A percentile compares a stretch with the other conserved stretches of the same genome.
phyloP scores from a whole-genome alignment of 1,140 invertebrate genomes.

The Philopotamus ludificatus region DNA sequence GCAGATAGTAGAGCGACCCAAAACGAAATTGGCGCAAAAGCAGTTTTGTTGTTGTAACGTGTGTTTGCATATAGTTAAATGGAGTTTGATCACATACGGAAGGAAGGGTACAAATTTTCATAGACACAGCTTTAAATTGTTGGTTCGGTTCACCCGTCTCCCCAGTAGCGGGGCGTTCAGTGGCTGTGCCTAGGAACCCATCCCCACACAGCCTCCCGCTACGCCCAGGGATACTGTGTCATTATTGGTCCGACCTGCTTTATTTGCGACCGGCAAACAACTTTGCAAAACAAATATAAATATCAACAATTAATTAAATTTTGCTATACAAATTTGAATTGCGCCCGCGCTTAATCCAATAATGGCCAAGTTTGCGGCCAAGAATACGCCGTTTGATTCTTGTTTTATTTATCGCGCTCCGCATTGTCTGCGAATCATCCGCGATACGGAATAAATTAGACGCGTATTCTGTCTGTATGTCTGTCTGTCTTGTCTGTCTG shows the following conservation, averaged over 20 bases:
- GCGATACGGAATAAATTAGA: neutral
- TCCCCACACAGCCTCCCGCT: neutral
- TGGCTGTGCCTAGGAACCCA: neutral
- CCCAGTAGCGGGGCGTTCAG: too few species aligned
- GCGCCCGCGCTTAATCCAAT: slow-evolving; percentile 35
- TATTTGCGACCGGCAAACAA: slow-evolving; percentile 25
- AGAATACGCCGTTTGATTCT: slow-evolving; percentile 14
- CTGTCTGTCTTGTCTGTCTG: too few species aligned
- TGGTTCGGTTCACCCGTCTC: neutral
- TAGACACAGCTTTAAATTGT: neutral
- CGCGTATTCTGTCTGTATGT: too few species aligned
- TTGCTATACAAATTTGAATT: slow-evolving; percentile 36
- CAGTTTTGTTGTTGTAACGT: too few species aligned
- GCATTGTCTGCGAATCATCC: neutral
- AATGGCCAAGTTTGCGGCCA: slow-evolving; percentile 35
- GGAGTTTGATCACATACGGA: neutral
- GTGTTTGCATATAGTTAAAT: neutral
- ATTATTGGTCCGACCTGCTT: neutral
- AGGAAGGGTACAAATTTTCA: neutral
- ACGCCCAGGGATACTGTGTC: neutral
- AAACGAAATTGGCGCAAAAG: too few species aligned
- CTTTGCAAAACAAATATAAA: slow-evolving; percentile 33
- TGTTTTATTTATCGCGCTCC: neutral
- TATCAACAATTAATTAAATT: slow-evolving; percentile 41
- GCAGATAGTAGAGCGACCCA: too few species aligned